These are phyloP conservation scores for Lucinisca nassula DNA, from an alignment of 2,888 invertebrate species.

Conservation along the genomic window DNA sequence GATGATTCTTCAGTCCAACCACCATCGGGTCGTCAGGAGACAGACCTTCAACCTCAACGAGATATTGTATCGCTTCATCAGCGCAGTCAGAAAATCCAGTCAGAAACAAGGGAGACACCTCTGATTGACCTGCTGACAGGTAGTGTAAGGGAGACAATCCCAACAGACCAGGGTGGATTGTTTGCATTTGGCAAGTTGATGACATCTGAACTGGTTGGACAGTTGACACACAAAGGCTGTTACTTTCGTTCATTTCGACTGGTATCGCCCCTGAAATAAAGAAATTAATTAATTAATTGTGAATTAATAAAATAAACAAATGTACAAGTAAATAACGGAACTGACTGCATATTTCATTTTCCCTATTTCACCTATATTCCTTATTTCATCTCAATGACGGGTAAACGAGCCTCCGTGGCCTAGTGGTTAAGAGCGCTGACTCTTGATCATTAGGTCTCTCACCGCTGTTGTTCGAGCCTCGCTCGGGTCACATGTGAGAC, in stretches of 20 bases:
- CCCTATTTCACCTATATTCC: too few relatives aligned
- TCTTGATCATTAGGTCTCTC: too few relatives aligned
- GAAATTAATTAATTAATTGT: too few relatives aligned
- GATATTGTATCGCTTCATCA: slow-evolving; percentile 78
- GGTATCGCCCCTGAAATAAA: background rate
- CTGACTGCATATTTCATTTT: too few relatives aligned
- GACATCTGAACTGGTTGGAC: background rate
- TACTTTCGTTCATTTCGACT: background rate
- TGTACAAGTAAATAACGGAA: too few relatives aligned
- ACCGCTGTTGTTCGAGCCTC: too few relatives aligned
- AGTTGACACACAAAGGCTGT: background rate
- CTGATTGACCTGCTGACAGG: slow-evolving; percentile 45
- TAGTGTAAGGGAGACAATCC: background rate
- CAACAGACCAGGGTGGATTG: background rate
- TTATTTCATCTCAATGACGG: too few relatives aligned
- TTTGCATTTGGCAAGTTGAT: background rate
- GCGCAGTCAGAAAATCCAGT: slow-evolving; percentile 81
- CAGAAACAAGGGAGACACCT: slow-evolving; percentile 61
- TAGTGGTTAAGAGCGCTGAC: too few relatives aligned
- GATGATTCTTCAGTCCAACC: slow-evolving; percentile 74
- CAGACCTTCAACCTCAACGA: slow-evolving; percentile 78
- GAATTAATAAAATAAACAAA: too few relatives aligned
- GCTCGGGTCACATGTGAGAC: too few relatives aligned
- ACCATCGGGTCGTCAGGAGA: slow-evolving; percentile 75
- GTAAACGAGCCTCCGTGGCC: too few relatives aligned